Conservation (phyloP, 2,113 vertebrate genomes). For the Bolborhynchus lineola region DNA sequence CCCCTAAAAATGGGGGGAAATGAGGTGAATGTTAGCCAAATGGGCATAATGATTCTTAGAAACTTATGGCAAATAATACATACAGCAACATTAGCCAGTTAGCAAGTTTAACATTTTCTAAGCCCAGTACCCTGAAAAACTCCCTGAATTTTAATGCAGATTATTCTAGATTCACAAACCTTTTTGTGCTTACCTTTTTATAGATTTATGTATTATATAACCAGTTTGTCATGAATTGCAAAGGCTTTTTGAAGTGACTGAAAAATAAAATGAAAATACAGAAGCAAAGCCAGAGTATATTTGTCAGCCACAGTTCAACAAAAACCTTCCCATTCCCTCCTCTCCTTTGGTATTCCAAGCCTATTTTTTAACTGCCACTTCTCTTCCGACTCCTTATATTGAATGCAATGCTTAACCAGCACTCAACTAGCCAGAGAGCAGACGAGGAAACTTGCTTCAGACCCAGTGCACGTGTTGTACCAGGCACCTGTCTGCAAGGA, state of each 20-base stretch:
- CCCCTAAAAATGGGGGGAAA: not conserved
- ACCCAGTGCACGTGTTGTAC: not conserved
- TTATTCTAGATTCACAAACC: slow-evolving; percentile 55
- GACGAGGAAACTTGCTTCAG: not conserved
- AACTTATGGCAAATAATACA: not conserved
- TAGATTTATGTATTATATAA: slow-evolving; percentile 69
- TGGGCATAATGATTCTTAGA: not conserved
- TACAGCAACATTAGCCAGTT: not conserved
- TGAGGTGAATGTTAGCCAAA: not conserved
- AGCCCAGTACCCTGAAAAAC: not conserved
- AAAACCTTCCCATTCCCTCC: slow-evolving; percentile 7
- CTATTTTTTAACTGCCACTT: not conserved
- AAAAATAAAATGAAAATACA: not conserved
- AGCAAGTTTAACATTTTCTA: not conserved
- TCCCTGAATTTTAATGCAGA: slow-evolving; percentile 52
- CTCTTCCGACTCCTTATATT: not conserved
- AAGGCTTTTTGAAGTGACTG: slow-evolving; percentile 20
- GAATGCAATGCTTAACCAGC: not conserved
- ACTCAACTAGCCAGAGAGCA: not conserved
- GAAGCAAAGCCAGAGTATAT: not conserved
- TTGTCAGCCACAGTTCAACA: not conserved
- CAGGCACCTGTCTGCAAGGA: not conserved
- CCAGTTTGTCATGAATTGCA: slow-evolving; percentile 51
- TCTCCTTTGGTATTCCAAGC: not conserved
- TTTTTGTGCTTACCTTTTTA: slow-evolving; percentile 57